A percentile compares a stretch with the other conserved stretches of the same genome.
Evolutionary conservation across 1,140 invertebrate species (phyloP).

Genomic region (Laupala kohalensis): DNA sequence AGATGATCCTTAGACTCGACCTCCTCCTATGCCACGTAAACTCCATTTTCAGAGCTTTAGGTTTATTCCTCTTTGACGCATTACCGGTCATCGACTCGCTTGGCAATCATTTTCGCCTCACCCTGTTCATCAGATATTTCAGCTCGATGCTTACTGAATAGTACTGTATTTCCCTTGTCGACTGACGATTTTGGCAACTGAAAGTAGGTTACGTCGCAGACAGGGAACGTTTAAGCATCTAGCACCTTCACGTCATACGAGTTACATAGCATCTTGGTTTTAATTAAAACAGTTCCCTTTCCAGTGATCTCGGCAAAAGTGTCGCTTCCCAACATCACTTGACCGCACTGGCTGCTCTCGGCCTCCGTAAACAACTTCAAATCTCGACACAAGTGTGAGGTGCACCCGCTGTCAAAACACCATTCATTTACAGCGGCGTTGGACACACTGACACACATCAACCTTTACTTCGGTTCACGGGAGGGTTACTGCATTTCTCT

Average conservation of each 20-base stretch:
- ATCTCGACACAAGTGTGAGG: neutral
- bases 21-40: too few relatives aligned
- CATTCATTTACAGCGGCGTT: neutral
- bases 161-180: too few relatives aligned
- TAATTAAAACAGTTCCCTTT: neutral
- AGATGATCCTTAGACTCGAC: neutral
- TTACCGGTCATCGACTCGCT: too few relatives aligned
- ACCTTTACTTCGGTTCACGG: neutral
- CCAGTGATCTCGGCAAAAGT: neutral
- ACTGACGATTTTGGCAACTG: neutral
- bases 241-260: neutral
- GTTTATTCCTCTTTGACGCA: too few relatives aligned
- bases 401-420: neutral
- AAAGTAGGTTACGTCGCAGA: neutral
- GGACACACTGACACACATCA: neutral
- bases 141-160: too few relatives aligned
- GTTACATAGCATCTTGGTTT: neutral
- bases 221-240: neutral
- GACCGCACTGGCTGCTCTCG: neutral
- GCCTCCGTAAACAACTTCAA: neutral
- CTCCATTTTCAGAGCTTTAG: too few relatives aligned
- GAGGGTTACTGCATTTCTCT: neutral
- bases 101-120: too few relatives aligned
- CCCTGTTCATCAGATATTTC: too few relatives aligned
- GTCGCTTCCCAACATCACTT: neutral